Evolutionary conservation across 2,113 vertebrate species (phyloP).

Genomic region (Bothrops jararaca): DNA sequence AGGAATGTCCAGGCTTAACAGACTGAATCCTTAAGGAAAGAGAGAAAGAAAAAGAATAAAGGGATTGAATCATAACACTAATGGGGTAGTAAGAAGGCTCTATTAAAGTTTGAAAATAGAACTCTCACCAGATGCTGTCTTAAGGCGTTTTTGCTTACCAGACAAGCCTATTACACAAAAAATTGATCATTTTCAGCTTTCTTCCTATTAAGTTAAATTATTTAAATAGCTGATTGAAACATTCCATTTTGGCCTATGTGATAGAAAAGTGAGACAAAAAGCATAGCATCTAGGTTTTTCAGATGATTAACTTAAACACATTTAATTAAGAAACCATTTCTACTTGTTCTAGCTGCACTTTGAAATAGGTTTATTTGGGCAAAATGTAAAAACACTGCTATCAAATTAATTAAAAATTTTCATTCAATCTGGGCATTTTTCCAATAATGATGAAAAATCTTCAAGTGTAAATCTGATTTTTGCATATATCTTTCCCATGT

Average conservation of each 20-base stretch:
- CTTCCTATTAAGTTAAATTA: constrained; percentile 37
- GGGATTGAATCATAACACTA: not conserved
- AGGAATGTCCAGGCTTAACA: not conserved
- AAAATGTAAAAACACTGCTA: constrained; percentile 14
- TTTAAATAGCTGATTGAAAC: constrained; percentile 43
- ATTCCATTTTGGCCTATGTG: constrained; percentile 23
- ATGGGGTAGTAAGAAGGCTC: constrained; percentile 21
- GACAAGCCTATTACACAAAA: constrained; percentile 39
- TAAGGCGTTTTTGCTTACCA: constrained; percentile 25
- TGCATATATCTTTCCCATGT: not conserved
- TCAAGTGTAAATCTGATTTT: not conserved
- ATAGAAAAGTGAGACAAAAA: constrained; percentile 31
- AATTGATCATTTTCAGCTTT: constrained; percentile 32
- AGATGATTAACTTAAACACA: constrained; percentile 15
- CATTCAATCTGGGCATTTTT: not conserved
- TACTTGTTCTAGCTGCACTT: not conserved
- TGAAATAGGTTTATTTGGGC: not conserved
- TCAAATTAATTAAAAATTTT: constrained; percentile 20
- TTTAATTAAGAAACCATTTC: constrained; percentile 19
- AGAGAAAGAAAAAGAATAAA: not conserved
- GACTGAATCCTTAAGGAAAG: not conserved
- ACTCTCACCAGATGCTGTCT: constrained; percentile 34
- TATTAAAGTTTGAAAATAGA: constrained; percentile 8
- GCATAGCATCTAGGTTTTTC: constrained; percentile 19
- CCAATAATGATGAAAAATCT: constrained; percentile 5